These are phyloP conservation scores for Eudyptes chrysolophus DNA, from an alignment of 2,113 vertebrate genomes.

Conservation along the genomic window DNA sequence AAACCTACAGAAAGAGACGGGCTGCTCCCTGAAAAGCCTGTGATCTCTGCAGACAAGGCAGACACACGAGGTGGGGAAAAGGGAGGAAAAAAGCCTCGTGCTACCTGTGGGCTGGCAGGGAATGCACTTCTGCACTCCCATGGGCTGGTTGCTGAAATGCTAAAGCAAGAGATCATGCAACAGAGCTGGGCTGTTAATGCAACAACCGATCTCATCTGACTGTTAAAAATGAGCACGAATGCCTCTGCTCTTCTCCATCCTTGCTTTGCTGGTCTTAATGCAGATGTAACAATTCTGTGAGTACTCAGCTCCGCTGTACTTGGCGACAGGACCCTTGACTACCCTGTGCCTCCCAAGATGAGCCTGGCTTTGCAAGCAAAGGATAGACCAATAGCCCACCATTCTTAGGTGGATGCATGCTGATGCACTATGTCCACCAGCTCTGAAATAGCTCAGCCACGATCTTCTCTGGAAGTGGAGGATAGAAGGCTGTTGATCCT, in stretches of 20 bases:
- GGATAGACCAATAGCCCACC: not conserved
- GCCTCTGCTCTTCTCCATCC: not conserved
- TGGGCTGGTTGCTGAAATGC: not conserved
- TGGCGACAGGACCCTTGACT: not conserved
- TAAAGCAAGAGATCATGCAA: not conserved
- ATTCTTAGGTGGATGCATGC: not conserved
- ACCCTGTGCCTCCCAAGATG: not conserved
- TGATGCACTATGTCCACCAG: not conserved
- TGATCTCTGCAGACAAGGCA: not conserved
- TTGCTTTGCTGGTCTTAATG: not conserved
- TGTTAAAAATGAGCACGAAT: not conserved
- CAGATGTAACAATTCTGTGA: not conserved
- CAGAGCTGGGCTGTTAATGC: not conserved
- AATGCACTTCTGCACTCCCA: not conserved
- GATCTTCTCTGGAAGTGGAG: not conserved
- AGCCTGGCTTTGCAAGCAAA: not conserved
- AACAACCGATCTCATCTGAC: not conserved
- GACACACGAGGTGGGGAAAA: not conserved
- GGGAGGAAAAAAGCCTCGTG: not conserved
- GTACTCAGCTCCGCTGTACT: not conserved
- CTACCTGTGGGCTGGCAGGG: not conserved
- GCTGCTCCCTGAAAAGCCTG: not conserved
- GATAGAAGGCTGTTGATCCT: not conserved
- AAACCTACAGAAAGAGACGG: not conserved
- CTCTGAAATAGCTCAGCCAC: not conserved